Percentiles rank a stretch among this genome's conserved stretches.
Evolutionary conservation across 2,113 vertebrate species (phyloP).

Genomic region (Vimba vimba): DNA sequence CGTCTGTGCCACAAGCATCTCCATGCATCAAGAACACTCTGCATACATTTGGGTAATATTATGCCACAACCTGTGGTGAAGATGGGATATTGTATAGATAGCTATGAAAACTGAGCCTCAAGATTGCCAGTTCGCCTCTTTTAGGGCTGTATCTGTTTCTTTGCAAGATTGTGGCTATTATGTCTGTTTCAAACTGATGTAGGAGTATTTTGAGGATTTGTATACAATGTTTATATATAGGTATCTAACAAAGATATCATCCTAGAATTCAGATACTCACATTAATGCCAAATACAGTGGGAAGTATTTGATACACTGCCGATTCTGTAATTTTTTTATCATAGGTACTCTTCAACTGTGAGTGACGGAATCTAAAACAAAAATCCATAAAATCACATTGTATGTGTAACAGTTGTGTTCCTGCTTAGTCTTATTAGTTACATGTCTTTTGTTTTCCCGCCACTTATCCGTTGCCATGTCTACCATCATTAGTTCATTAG

Average conservation of each 20-base stretch:
- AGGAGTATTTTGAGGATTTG: not conserved
- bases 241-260: not conserved
- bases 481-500: too few relatives aligned
- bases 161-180: not conserved
- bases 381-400: too few relatives aligned
- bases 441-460: too few relatives aligned
- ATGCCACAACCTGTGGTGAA: constrained; percentile 46
- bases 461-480: too few relatives aligned
- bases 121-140: not conserved
- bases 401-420: too few relatives aligned
- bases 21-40: constrained; percentile 50
- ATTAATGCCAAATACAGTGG: not conserved
- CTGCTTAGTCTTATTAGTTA: too few relatives aligned
- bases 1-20: constrained; percentile 60
- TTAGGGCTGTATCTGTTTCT: constrained; percentile 18
- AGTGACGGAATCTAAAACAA: too few relatives aligned
- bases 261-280: not conserved
- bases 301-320: too few relatives aligned
- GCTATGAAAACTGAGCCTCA: not conserved
- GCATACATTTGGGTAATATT: constrained; percentile 74
- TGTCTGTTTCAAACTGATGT: constrained; percentile 3
- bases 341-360: too few relatives aligned
- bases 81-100: constrained; percentile 42
- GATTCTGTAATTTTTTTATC: too few relatives aligned
- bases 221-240: not conserved